phyloP scores from a whole-genome alignment of 2,888 invertebrate species.

The Pachydiplax longipennis region DNA sequence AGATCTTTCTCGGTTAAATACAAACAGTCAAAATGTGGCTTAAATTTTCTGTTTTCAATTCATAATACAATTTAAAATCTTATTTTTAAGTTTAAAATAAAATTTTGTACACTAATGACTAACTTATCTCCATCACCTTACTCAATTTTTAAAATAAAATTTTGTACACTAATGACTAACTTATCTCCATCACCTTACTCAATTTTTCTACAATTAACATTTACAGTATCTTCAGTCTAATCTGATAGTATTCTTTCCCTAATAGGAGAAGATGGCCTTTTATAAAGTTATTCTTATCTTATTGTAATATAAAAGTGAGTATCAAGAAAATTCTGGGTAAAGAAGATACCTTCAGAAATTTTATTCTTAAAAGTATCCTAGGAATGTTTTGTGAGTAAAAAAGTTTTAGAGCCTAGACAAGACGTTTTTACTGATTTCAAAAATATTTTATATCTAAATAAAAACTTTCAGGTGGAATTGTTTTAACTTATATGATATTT shows the following conservation, averaged over 20 bases:
- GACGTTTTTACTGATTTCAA: background rate
- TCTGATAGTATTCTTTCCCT: background rate
- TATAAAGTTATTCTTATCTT: background rate
- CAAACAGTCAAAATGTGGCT: too few species aligned
- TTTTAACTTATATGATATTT: conserved; percentile 72
- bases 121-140: too few species aligned
- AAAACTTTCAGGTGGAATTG: conserved; percentile 61
- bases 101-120: too few species aligned
- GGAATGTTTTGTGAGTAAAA: conserved; percentile 65
- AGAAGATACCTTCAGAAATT: conserved; percentile 68
- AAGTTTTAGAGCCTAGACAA: background rate
- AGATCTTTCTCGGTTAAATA: too few species aligned
- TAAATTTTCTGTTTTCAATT: too few species aligned
- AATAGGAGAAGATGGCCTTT: conserved; percentile 21
- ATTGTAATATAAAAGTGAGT: background rate
- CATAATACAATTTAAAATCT: too few species aligned
- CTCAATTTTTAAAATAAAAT: too few species aligned
- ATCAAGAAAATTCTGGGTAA: conserved; percentile 46
- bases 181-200: too few species aligned
- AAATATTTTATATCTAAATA: background rate
- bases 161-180: too few species aligned
- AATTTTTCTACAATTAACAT: too few species aligned
- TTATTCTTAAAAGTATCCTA: conserved; percentile 68
- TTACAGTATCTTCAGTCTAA: conserved; percentile 16
- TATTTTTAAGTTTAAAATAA: too few species aligned